A percentile compares a stretch with the other conserved stretches of the same genome.
phyloP scores from a whole-genome alignment of 1,140 invertebrate species.

The Batillaria attramentaria region DNA sequence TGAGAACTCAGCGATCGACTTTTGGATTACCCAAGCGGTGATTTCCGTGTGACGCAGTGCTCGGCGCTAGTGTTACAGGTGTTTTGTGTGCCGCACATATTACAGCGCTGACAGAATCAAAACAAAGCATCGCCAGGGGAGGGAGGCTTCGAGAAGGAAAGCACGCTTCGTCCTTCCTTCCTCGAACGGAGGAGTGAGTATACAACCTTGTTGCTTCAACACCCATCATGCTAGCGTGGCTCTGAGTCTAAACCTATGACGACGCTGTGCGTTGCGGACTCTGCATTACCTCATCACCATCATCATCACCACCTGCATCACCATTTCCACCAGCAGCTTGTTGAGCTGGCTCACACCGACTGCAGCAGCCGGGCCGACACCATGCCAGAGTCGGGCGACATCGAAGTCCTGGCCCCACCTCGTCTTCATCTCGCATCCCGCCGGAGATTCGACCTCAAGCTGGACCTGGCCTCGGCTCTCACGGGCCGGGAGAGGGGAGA shows the following conservation, averaged over 20 bases:
- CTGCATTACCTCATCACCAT: neutral
- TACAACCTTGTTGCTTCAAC: too few species aligned
- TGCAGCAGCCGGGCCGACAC: conserved; percentile 16
- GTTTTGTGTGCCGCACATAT: too few species aligned
- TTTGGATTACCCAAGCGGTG: too few species aligned
- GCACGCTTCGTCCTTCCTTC: too few species aligned
- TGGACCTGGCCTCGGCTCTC: conserved; percentile 29
- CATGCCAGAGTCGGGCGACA: conserved; percentile 64
- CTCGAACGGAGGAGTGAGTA: too few species aligned
- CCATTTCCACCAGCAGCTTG: neutral
- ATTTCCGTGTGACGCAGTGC: too few species aligned
- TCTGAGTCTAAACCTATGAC: neutral
- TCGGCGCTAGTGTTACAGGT: too few species aligned
- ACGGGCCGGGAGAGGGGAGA: neutral
- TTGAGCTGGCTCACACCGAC: conserved; percentile 16
- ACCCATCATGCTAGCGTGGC: neutral
- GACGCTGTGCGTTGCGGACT: too few species aligned
- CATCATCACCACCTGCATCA: conserved; percentile 5
- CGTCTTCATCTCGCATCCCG: conserved; percentile 37
- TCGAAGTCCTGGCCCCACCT: conserved; percentile 56
- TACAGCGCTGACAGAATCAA: too few species aligned
- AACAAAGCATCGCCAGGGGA: too few species aligned
- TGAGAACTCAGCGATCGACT: too few species aligned
- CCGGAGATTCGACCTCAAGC: conserved; percentile 39
- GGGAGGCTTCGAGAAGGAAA: too few species aligned